These are phyloP conservation scores for Nycticryphes semicollaris DNA, from an alignment of 2,113 vertebrate species.

Conservation along the genomic window DNA sequence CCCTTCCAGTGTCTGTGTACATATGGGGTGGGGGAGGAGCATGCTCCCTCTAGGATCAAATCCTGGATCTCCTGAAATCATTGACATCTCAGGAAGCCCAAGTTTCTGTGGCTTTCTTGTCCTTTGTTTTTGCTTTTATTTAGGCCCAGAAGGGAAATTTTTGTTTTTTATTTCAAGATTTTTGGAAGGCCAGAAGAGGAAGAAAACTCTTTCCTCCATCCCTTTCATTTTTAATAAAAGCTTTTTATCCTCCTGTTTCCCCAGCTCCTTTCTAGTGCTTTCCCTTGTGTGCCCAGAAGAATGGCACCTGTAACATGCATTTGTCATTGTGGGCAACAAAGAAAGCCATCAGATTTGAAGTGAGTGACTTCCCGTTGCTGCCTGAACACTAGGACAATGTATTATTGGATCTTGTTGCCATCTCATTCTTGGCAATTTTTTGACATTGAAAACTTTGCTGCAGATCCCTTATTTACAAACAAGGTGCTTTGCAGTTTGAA, in stretches of 20 bases:
- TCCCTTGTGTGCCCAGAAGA: background rate
- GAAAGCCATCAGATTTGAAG: background rate
- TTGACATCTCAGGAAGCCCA: background rate
- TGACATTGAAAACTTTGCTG: background rate
- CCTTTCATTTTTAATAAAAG: background rate
- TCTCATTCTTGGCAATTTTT: background rate
- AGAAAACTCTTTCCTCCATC: background rate
- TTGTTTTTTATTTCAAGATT: background rate
- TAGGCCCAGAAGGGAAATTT: background rate
- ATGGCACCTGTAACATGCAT: fast-evolving
- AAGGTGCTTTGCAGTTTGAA: background rate
- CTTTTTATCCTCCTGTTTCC: background rate
- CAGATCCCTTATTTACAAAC: background rate
- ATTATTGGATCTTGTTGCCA: background rate
- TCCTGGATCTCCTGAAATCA: background rate
- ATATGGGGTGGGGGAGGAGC: fast-evolving
- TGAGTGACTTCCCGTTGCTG: background rate
- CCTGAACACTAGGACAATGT: background rate
- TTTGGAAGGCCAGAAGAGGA: background rate
- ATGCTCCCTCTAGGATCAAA: background rate
- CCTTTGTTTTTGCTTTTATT: background rate
- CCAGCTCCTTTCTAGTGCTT: background rate
- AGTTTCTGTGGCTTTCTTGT: background rate
- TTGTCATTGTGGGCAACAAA: background rate
- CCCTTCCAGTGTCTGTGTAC: background rate